Base-by-base conservation (phyloP, 30 jellyfish, hydroid and myxozoan genomes). In the Chrysaora quinquecirrha region DNA sequence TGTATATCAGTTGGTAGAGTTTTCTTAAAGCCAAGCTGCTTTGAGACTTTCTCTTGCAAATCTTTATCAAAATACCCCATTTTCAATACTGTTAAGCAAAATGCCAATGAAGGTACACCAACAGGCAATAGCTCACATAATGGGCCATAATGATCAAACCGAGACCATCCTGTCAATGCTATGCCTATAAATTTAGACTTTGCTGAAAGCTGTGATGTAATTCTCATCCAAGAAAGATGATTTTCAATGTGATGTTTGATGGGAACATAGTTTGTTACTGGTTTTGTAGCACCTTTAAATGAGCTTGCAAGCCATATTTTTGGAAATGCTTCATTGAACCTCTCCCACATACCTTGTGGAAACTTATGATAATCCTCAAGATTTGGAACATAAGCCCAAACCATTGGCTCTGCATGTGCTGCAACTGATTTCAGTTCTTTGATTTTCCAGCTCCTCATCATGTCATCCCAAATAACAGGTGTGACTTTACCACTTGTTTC, bases 401-500 rank as follows among this genome's bases (percentile, higher is more conserved):
- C 79, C 98, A 93, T 93, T 27, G 94, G 94, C 48, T 78, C 80
- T 4, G 30, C 98, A 69, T 31, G 78, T 32, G 86, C 58, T 10
- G 93, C 88, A 29, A 93, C 80, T 23, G 52, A 20, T 60, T 93
- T 29, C 52, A 93, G 64, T n/a, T 63, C 63, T 20, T 74, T 43
- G 12, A 86, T 88, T 16, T 86, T 30, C 96, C 96, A 93, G 7
- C 48, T 74, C 18, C 98, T 82, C 93, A 93, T 66, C 98, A 93
- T 93, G 56, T 93, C 98, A 67, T 93, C 98, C 98, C 98, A 93
- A 48, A 93, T 87, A 3, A 93, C 78, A 28, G 98, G 97, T 30
- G 63, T 71, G 14, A 66, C 85, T 52, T 78, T 71, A 3, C 86
- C 89, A 18, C 54, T 49, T 30, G 67, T 74, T 1, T 73, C 34